phyloP scores from a whole-genome alignment of 2,888 invertebrate genomes.

The Phyllotreta cruciferae region DNA sequence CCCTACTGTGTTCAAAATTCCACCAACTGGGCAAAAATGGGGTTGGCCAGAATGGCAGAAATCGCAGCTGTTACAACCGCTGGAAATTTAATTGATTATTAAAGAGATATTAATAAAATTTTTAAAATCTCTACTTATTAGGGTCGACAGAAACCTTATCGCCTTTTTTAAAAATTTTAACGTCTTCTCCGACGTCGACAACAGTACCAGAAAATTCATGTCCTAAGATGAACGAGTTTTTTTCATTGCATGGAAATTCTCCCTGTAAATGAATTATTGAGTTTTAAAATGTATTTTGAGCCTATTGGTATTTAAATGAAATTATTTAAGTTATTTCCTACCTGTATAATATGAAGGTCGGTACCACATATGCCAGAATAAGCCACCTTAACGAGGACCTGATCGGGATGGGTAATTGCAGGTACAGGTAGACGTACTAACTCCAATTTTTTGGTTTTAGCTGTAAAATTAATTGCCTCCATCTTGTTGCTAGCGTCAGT shows the following conservation, averaged over 20 bases:
- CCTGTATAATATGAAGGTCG: slow-evolving; percentile 75
- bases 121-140: slow-evolving; percentile 62
- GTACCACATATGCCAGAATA: slow-evolving; percentile 77
- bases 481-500: slow-evolving; percentile 51
- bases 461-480: slow-evolving; percentile 68
- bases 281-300: neutral
- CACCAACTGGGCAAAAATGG: slow-evolving; percentile 69
- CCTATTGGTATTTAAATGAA: neutral
- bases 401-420: slow-evolving; percentile 61
- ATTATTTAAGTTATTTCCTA: slow-evolving; percentile 53
- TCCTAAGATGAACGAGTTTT: slow-evolving; percentile 66
- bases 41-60: slow-evolving; percentile 70
- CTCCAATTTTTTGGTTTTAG: slow-evolving; percentile 59
- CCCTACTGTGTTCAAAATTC: slow-evolving; percentile 68
- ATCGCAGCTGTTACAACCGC: slow-evolving; percentile 68
- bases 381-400: slow-evolving; percentile 72
- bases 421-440: slow-evolving; percentile 63
- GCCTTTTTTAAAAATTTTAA: slow-evolving; percentile 66
- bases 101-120: neutral
- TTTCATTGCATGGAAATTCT: slow-evolving; percentile 68
- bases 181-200: slow-evolving; percentile 65
- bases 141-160: slow-evolving; percentile 75
- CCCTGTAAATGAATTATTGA: slow-evolving; percentile 61
- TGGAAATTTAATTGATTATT: slow-evolving; percentile 48
- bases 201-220: slow-evolving; percentile 75